Percentiles rank a stretch among this genome's conserved stretches.
Evolutionary conservation across 1,140 invertebrate species (phyloP).

Genomic region (Achatina immaculata): DNA sequence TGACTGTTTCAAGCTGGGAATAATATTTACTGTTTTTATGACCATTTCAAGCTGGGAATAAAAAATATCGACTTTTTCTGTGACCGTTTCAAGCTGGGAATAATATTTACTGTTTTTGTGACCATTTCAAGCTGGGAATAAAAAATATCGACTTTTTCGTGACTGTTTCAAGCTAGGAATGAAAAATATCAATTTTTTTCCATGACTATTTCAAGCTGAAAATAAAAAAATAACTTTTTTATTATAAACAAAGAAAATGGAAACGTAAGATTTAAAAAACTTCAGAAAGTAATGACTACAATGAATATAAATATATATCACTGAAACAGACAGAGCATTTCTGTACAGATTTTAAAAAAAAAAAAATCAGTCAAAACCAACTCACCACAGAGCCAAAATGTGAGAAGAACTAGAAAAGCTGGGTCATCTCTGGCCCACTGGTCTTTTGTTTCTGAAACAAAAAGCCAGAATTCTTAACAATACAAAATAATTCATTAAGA

Average conservation of each 20-base stretch:
- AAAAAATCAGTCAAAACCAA: constrained; percentile 44
- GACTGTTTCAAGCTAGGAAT: not conserved
- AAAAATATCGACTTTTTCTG: too few species aligned
- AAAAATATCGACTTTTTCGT: too few species aligned
- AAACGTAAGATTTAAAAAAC: not conserved
- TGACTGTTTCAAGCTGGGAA: too few species aligned
- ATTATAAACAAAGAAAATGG: not conserved
- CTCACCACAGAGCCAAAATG: constrained; percentile 87
- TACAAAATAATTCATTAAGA: not conserved
- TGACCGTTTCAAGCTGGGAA: too few species aligned
- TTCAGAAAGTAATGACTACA: too few species aligned
- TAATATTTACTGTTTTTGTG: too few species aligned
- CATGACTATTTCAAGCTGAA: not conserved
- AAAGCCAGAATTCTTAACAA: not conserved
- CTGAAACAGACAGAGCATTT: too few species aligned
- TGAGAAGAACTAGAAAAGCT: constrained; percentile 94
- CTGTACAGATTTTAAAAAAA: too few species aligned
- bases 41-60: too few species aligned
- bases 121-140: too few species aligned
- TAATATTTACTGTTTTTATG: too few species aligned
- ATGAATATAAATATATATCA: too few species aligned
- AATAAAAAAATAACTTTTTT: not conserved
- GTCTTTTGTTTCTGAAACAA: constrained; percentile 90
- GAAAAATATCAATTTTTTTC: not conserved
- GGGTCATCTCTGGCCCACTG: constrained; percentile 99